Conservation (phyloP, 1,140 invertebrate genomes). For the Meloidogyne chitwoodi region DNA sequence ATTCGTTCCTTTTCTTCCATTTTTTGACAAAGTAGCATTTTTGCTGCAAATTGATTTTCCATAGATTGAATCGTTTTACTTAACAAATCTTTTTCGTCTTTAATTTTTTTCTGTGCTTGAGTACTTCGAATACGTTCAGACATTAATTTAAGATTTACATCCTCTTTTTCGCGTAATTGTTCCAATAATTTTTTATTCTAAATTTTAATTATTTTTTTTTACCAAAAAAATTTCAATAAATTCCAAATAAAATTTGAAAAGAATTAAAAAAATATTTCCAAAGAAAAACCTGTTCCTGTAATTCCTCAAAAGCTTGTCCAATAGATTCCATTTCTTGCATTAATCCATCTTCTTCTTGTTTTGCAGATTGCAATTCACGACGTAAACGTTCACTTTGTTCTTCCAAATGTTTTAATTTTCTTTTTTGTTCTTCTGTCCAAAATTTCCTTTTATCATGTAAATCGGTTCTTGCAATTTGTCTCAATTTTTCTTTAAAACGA, state of each 20-base stretch:
- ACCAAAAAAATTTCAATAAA: constrained; percentile 77
- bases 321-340: constrained; percentile 97
- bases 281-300: constrained; percentile 94
- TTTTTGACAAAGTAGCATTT: constrained; percentile 86
- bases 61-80: constrained; percentile 29
- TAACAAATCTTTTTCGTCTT: constrained; percentile 37
- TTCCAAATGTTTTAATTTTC: constrained; percentile 39
- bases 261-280: background rate
- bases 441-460: constrained; percentile 35
- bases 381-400: constrained; percentile 39
- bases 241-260: background rate
- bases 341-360: constrained; percentile 86
- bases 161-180: constrained; percentile 92
- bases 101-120: constrained; percentile 37
- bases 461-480: constrained; percentile 19
- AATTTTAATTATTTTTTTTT: constrained; percentile 99
- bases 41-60: constrained; percentile 78
- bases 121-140: constrained; percentile 69
- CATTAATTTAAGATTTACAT: constrained; percentile 99
- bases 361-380: constrained; percentile 36
- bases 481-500: constrained; percentile 22
- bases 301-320: constrained; percentile 88
- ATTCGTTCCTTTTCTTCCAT: constrained; percentile 94
- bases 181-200: constrained; percentile 90
- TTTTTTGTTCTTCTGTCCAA: constrained; percentile 35